Evolutionary conservation across 2,888 invertebrate species (phyloP).

Genomic region (Lacanobia oleracea): DNA sequence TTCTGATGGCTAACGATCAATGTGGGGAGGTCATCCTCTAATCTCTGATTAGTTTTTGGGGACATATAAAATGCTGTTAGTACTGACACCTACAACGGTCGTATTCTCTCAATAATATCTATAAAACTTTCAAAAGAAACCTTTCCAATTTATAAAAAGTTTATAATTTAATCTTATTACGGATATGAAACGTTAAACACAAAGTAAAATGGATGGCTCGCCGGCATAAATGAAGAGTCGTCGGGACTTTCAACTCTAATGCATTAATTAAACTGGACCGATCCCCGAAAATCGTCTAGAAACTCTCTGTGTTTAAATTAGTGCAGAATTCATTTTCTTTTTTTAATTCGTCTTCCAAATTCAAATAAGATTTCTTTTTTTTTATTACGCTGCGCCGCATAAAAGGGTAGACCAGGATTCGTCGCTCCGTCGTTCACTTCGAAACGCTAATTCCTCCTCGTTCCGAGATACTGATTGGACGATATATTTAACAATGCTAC

Average conservation of each 20-base stretch:
- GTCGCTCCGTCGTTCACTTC: slow-evolving; percentile 81
- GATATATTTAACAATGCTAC: slow-evolving; percentile 90
- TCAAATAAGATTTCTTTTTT: slow-evolving; percentile 89
- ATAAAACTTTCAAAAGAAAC: slow-evolving; percentile 4
- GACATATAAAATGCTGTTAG: slow-evolving; percentile 77
- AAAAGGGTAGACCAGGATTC: slow-evolving; percentile 87
- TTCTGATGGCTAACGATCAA: slow-evolving; percentile 83
- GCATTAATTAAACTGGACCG: slow-evolving; percentile 86
- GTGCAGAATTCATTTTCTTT: slow-evolving; percentile 89
- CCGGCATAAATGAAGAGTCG: slow-evolving; percentile 65
- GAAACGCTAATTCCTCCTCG: slow-evolving; percentile 87
- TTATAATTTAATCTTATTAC: slow-evolving; percentile 47
- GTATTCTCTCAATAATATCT: slow-evolving; percentile 23
- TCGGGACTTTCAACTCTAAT: slow-evolving; percentile 80
- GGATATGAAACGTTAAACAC: slow-evolving; percentile 60
- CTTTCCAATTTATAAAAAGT: slow-evolving; percentile 22
- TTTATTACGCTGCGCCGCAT: slow-evolving; percentile 84
- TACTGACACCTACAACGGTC: slow-evolving; percentile 54
- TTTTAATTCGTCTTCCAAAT: slow-evolving; percentile 89
- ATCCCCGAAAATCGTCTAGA: slow-evolving; percentile 86
- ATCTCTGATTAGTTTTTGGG: slow-evolving; percentile 86
- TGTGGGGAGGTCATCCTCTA: slow-evolving; percentile 79
- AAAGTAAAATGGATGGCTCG: slow-evolving; percentile 61
- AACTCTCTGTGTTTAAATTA: slow-evolving; percentile 87
- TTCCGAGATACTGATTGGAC: slow-evolving; percentile 89